A percentile compares a stretch with the other conserved stretches of the same genome.
phyloP scores from a whole-genome alignment of 2,797 vertebrate species.

The Chelonia mydas region DNA sequence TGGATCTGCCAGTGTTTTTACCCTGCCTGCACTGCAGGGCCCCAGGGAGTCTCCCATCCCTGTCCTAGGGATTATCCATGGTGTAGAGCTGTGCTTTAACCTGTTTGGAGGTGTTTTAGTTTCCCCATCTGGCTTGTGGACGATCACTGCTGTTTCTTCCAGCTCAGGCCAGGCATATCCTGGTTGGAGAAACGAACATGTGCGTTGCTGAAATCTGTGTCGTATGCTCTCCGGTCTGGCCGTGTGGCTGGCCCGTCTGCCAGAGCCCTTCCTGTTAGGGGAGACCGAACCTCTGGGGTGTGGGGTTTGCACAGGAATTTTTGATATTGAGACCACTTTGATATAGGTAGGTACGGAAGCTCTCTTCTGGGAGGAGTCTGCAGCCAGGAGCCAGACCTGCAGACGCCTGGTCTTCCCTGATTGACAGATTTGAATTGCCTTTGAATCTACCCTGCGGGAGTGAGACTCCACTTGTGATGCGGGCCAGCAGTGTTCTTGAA shows the following conservation, averaged over 20 bases:
- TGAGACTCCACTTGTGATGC: not conserved
- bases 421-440: not conserved
- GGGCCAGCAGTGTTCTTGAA: not conserved
- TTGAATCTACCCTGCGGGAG: not conserved
- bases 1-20: not conserved
- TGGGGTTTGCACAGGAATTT: not conserved
- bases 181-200: not conserved
- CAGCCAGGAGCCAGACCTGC: no score
- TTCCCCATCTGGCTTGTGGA: not conserved
- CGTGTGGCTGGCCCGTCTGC: not conserved
- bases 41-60: not conserved
- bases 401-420: not conserved
- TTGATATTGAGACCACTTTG: not conserved
- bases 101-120: not conserved
- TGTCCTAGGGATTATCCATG: not conserved
- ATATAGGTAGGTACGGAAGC: not conserved
- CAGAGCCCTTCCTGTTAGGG: not conserved
- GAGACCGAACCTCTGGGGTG: not conserved
- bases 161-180: not conserved
- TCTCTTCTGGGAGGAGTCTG: not conserved
- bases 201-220: not conserved
- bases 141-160: not conserved
- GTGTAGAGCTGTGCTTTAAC: not conserved
- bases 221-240: not conserved
- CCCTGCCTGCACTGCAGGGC: not conserved